Evolutionary conservation across 2,113 vertebrate species (phyloP), one percentile per base, ranked within the genome.

Genomic region (Brachypodius melanocephalos): DNA sequence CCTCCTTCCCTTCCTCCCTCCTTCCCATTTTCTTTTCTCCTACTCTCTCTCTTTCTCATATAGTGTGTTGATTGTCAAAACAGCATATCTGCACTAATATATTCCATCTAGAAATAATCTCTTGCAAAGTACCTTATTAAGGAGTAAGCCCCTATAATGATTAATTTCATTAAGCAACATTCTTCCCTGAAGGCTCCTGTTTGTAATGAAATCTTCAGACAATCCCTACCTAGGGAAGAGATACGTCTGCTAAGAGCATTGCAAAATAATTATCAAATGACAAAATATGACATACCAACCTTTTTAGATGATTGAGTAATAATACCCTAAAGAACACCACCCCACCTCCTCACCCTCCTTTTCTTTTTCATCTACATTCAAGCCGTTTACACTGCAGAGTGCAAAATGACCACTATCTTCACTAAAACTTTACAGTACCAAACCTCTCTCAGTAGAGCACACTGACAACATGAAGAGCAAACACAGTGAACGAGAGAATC

Each of bases 81-180:
- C 24, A 86, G 11, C n/a, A 3, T 40, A 55, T 85, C 51, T 83
- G 57, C 43, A 42, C n/a, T 73, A 74, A 94, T 88, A 51, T 74
- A 86, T 71, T 83, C 52, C 32, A 83, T 74, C 75, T 90, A 88
- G 51, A 91, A 88, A 86, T 72, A 93, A 86, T 63, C 31, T 82
- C 40, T 75, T 88, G 48, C 49, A 74, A 96, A 94, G 48, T 74
- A 75, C 54, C 54, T 69, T 94, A 73, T 92, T 94, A 92, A 95
- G 78, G 52, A 81, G 52, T 79, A 92, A 84, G 89, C 54, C 72
- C 13, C 0, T 71, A 77, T 82, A 91, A 89, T 48, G 40, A 91
- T 94, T 93, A 89, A 91, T 95, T 97, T 91, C 67, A 94, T 93
- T 81, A 94, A 68, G 75, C 45, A 43, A 40, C 22, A 93, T 76